Evolutionary conservation across 2,797 vertebrate genomes (phyloP).

Genomic region (Chelonia mydas): DNA sequence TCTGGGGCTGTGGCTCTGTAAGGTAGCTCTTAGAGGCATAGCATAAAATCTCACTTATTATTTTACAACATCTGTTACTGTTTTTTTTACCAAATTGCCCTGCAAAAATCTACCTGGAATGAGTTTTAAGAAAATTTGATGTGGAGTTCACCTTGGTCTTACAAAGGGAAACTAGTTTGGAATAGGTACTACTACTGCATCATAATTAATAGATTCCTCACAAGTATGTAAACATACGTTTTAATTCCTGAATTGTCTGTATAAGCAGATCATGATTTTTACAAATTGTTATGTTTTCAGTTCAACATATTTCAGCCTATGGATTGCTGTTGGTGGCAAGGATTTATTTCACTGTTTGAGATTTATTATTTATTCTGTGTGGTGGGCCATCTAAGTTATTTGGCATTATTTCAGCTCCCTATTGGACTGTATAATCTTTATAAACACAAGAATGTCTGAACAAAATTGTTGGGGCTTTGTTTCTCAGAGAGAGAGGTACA

Average conservation of each 20-base stretch:
- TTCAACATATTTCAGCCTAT: not conserved
- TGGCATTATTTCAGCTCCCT: not conserved
- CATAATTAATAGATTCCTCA: not conserved
- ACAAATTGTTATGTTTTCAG: not conserved
- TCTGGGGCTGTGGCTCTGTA: not conserved
- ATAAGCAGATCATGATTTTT: not conserved
- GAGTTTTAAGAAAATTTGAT: not conserved
- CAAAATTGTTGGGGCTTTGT: not conserved
- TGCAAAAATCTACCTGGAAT: not conserved
- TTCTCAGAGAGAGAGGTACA: not conserved
- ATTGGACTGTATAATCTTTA: not conserved
- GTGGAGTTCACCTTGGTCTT: not conserved
- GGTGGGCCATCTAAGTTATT: not conserved
- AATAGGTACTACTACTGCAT: not conserved
- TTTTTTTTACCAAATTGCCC: not conserved
- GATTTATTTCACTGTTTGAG: not conserved
- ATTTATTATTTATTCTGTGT: not conserved
- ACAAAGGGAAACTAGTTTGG: not conserved
- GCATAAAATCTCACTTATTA: not conserved
- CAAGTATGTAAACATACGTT: not conserved
- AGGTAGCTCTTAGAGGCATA: not conserved
- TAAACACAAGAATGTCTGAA: not conserved
- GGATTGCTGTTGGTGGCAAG: rapidly evolving
- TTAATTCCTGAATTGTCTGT: not conserved
- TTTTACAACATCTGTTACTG: not conserved